Base-by-base conservation (phyloP, 2,888 invertebrate species). In the Temnothorax ravouxi region DNA sequence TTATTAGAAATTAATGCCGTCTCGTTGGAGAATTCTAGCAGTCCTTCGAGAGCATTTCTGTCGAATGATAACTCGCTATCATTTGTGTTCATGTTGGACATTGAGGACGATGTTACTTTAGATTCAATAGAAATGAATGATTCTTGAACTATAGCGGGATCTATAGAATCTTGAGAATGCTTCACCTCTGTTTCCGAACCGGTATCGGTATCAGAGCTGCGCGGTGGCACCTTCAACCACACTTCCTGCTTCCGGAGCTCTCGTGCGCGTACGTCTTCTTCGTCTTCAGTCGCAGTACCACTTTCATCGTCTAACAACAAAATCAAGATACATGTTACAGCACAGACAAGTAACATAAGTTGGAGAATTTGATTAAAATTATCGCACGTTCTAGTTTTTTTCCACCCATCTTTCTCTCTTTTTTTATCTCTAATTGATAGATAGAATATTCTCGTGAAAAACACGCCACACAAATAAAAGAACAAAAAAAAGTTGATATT, bases 161-260 rank as follows among this genome's bases (percentile, higher is more conserved):
- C 87, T 87, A 88, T 80, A 90, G 83, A 88, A 85, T 87, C 88
- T 89, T 87, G 88, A 86, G 87, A 91, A 87, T 92, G 92, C 95
- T 96, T 96, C 96, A 97, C 97, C 97, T 97, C 97, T 90, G 97
- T 97, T 95, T 97, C 97, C 82, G 96, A 96, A 93, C 96, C 96
- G 47, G 96, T 96, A 91, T 97, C 97, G 84, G 97, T 96, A 90
- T 96, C 96, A 85, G 96, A 95, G 90, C 96, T 96, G 62, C 95
- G 95, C n/a, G 95, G 95, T 67, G 96, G 96, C 75, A 97, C 96
- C 92, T 96, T 96, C 77, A 97, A 95, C 91, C 96, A 96, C 47
- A 97, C 97, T 95, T 97, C 97, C 93, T 96, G 96, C 88, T 96
- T 96, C 52, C 97, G 95, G 88, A 96, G 94, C 92, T 97, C 97